Evolutionary conservation across 2,113 vertebrate species (phyloP).

Genomic region (Syrmaticus mikado): DNA sequence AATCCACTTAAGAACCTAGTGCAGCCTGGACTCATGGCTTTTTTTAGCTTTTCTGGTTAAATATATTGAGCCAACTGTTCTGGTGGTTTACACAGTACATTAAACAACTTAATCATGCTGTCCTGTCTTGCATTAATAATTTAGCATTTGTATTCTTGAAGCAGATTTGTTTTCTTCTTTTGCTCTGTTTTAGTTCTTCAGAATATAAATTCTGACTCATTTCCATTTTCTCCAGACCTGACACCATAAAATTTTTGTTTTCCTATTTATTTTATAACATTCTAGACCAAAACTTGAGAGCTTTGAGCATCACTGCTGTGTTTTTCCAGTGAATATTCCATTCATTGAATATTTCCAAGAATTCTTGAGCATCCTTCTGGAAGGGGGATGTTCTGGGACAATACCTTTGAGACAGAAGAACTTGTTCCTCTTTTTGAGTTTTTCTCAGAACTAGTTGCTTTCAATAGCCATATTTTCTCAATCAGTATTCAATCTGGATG

Average conservation of each 20-base stretch:
- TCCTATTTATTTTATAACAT: background rate
- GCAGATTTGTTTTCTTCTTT: constrained; percentile 37
- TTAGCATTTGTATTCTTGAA: constrained; percentile 57
- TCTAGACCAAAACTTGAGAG: background rate
- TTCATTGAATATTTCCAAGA: background rate
- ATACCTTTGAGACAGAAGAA: background rate
- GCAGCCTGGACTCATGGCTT: background rate
- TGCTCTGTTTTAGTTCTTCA: constrained; percentile 30
- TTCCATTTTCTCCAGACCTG: constrained; percentile 65
- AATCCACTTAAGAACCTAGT: background rate
- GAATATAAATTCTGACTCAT: constrained; percentile 51
- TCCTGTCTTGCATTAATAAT: constrained; percentile 59
- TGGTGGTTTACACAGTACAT: constrained; percentile 54
- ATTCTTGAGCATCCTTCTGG: background rate
- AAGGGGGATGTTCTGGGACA: background rate
- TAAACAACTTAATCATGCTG: constrained; percentile 62
- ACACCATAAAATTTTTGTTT: background rate
- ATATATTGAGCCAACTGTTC: constrained; percentile 17
- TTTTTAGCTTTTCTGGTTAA: constrained; percentile 33
- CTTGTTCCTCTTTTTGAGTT: background rate
- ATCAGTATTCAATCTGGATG: background rate
- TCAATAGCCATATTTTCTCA: constrained; percentile 5
- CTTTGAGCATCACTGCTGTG: background rate
- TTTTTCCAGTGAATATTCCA: background rate
- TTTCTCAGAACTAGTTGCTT: background rate